Evolutionary conservation across 2,888 invertebrate genomes (phyloP), one percentile per base, ranked within the genome.

Genomic region (Automeris io): DNA sequence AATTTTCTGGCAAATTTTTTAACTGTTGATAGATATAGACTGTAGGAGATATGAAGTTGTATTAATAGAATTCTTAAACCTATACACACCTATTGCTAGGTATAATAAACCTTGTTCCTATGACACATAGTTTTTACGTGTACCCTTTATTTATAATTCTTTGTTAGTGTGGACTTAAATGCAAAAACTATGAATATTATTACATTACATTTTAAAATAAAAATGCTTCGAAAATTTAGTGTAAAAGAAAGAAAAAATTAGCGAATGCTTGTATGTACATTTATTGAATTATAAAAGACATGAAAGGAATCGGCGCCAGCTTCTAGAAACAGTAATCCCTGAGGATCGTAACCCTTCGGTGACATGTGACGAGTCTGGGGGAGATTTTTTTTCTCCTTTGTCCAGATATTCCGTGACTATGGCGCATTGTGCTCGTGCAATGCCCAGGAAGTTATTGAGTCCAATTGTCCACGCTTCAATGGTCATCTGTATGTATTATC

Each of bases 391-490:
- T 37, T 41, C 41, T 39, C 40, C 63, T 70, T 73, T 70, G 65
- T 64, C 57, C 62, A 53, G 52, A 49, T 54, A 50, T 55, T 53
- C 57, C 45, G 50, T 79, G 75, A 80, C 82, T 82, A 76, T 51
- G 36, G 22, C 29, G 41, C 66, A 78, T 79, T 81, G 73, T 82
- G 66, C 55, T 45, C 53, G 64, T 61, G 64, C 62, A 72, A 66
- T 70, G 66, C 62, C 47, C 70, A 78, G 81, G 79, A 82, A 82
- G 73, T 67, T 69, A 79, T 78, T 61, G 66, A 65, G 67, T 51
- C 34, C 71, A 66, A 79, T 79, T 78, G 77, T 77, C 53, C 54
- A 67, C 61, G 77, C 59, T 57, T 61, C 54, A 64, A 49, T 66
- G 67, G 64, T 40, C 62, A 65, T 65, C 54, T 64, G 54, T 64